Evolutionary conservation across 2,797 vertebrate genomes (phyloP), one percentile per base, ranked within the genome.

Genomic region (Pogonophryne albipinna): DNA sequence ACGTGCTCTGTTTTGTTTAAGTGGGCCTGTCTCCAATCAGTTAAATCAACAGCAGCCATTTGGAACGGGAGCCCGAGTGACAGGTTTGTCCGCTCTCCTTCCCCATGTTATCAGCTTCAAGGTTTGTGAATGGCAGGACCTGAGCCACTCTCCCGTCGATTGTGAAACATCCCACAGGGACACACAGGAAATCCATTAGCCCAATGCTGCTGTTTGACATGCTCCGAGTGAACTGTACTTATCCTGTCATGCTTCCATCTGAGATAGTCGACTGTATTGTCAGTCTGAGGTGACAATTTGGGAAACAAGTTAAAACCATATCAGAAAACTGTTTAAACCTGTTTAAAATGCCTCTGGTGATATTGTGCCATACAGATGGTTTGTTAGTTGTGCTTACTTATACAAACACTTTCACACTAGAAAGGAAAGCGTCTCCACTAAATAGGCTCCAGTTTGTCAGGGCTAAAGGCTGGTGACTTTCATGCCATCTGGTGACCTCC

Each of bases 401-500:
- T 46, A 67, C 50, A 17, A 44, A 65, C 71, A 64, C 66, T 79
- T 90, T 89, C 65, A 55, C 78, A 78, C 53, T 61, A 74, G 69
- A 87, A 78, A 76, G 68, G 78, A 80, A 82, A 71, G 67, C 67
- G 72, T 58, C 53, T 11, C 10, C 69, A 59, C 66, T 85, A 83
- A 82, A 87, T 46, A 82, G 68, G 59, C 52, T 82, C 47, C 68
- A 31, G 76, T 84, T 83, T 81, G 70, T 90, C 84, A 72, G 74
- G 71, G 52, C 67, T 88, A 82, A 87, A 88, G 74, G 74, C 82
- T 79, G 68, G 55, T 92, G 92, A 93, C 91, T 92, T 93, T 92
- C 89, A 90, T 85, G 86, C 92, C 93, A 94, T 93, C 91, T 93
- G 91, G 85, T 91, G 91, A 94, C 91, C 90, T 91, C 85, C 76